Conservation (phyloP, 2,797 vertebrate genomes). For the Loriculus beryllinus region DNA sequence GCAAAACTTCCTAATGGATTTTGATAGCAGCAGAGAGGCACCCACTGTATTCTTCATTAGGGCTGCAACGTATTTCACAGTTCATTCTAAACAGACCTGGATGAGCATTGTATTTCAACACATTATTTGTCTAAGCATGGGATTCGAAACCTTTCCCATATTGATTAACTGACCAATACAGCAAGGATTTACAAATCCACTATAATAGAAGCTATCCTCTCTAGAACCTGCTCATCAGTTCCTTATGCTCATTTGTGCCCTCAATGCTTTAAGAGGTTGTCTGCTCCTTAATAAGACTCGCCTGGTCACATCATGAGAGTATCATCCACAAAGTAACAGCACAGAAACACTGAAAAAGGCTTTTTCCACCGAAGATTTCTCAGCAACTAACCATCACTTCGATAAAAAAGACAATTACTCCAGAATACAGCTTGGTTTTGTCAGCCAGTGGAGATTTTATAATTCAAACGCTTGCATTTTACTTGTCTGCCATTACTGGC, state of each 20-base stretch:
- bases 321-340: not conserved
- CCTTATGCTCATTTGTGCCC: not conserved
- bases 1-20: constrained; percentile 63
- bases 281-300: not conserved
- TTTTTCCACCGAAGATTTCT: not conserved
- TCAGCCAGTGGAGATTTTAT: not conserved
- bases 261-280: not conserved
- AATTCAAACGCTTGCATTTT: constrained; percentile 25
- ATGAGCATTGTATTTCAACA: constrained; percentile 14
- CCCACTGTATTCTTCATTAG: constrained; percentile 37
- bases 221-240: not conserved
- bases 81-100: constrained; percentile 56
- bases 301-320: not conserved
- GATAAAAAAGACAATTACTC: not conserved
- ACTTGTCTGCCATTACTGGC: constrained; percentile 42
- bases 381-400: not conserved
- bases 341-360: not conserved
- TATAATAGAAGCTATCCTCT: not conserved
- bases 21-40: constrained; percentile 52
- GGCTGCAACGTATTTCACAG: constrained; percentile 61
- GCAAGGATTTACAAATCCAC: not conserved
- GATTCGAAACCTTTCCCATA: not conserved
- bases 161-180: constrained; percentile 31
- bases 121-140: not conserved
- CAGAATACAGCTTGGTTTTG: not conserved